These are phyloP conservation scores for Enoplosus armatus DNA, from an alignment of 2,797 vertebrate species.

Conservation along the genomic window DNA sequence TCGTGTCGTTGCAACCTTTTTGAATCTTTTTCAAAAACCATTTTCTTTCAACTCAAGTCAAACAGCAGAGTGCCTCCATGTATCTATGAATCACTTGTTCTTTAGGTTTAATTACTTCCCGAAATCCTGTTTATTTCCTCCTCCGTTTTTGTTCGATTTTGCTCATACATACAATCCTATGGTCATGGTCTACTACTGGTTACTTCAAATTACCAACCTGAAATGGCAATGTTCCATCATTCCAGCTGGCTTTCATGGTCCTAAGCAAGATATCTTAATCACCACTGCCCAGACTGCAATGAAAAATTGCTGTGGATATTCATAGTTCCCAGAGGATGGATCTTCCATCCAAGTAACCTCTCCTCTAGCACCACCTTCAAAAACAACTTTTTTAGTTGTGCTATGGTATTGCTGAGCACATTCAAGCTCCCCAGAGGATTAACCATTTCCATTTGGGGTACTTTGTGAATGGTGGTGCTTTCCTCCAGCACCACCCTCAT, in stretches of 20 bases:
- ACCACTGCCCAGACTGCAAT: not conserved
- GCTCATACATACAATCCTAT: not conserved
- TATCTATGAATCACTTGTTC: not conserved
- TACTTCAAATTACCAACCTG: not conserved
- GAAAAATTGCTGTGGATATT: no score
- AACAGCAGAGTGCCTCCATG: not conserved
- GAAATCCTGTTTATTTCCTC: not conserved
- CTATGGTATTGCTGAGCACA: not conserved
- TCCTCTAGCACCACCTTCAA: not conserved
- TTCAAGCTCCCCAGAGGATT: not conserved
- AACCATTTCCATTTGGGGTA: not conserved
- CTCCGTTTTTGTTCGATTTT: not conserved
- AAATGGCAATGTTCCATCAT: not conserved
- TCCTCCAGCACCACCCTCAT: not conserved
- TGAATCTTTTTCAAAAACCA: not conserved
- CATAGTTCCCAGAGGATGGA: not conserved
- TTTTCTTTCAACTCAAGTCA: not conserved
- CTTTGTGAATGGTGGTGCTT: not conserved
- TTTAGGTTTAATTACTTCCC: not conserved
- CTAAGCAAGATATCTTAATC: no score
- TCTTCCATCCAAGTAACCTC: no score
- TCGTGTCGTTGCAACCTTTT: not conserved
- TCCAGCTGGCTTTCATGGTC: not conserved
- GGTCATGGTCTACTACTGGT: not conserved
- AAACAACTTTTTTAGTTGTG: not conserved